These are phyloP conservation scores for Rhagoletis pomonella DNA, from an alignment of 1,140 invertebrate genomes.

Conservation along the genomic window DNA sequence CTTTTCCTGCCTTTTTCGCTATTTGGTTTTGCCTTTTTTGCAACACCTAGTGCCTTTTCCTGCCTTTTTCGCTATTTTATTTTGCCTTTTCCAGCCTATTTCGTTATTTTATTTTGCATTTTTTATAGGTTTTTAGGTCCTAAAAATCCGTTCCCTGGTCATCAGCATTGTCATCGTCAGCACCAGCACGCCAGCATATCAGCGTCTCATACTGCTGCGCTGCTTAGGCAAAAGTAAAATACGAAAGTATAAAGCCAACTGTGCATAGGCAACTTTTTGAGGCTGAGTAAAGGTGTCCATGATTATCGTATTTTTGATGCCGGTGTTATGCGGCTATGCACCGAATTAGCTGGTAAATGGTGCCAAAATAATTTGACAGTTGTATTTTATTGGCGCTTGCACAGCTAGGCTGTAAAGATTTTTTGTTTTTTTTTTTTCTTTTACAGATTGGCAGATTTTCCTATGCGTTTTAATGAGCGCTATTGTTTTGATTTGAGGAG, in stretches of 20 bases:
- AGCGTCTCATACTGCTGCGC: not conserved
- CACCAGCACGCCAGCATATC: not conserved
- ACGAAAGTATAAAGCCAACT: no score
- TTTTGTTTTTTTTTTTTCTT: not conserved
- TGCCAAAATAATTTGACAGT: slow-evolving; percentile 51
- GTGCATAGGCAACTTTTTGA: not conserved
- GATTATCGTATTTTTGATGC: slow-evolving; percentile 10
- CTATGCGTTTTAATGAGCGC: slow-evolving; percentile 22
- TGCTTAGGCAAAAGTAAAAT: no score
- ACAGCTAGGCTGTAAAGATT: no score
- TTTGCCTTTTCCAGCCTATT: no score
- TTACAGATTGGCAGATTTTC: not conserved
- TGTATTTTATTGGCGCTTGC: slow-evolving; percentile 34
- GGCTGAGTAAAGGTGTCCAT: not conserved
- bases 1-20: no score
- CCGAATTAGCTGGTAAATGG: slow-evolving; percentile 8
- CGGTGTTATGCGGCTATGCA: slow-evolving; percentile 12
- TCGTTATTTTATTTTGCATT: no score
- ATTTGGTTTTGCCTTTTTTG: no score
- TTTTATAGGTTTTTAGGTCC: no score
- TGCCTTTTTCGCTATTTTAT: no score
- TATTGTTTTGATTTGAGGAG: not conserved
- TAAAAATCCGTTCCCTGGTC: slow-evolving; percentile 15
- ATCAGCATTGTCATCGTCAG: not conserved
- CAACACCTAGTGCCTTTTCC: no score